These are phyloP conservation scores for Pan paniscus DNA, from an alignment of 2,113 vertebrate species.

Conservation along the genomic window DNA sequence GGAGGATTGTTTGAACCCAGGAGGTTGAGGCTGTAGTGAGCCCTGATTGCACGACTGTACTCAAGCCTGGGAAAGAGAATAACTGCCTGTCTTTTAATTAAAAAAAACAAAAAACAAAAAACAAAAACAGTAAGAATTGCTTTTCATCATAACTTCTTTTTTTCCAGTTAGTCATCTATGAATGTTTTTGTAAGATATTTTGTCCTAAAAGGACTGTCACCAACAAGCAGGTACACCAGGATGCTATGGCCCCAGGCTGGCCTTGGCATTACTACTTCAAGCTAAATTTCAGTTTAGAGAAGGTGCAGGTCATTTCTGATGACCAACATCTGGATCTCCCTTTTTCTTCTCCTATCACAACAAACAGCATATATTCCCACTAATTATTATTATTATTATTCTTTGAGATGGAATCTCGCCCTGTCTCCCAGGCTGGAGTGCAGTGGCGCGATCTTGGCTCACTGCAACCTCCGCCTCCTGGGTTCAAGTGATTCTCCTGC, in stretches of 20 bases:
- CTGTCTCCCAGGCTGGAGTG: too few relatives aligned
- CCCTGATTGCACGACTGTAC: too few relatives aligned
- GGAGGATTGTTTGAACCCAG: too few relatives aligned
- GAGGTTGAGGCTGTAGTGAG: too few relatives aligned
- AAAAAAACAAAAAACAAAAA: background rate
- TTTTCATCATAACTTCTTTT: background rate
- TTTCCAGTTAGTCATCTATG: background rate
- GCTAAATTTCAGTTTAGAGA: background rate
- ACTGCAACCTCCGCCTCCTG: too few relatives aligned
- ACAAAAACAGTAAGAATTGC: background rate
- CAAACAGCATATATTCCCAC: background rate
- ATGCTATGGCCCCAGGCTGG: accelerated
- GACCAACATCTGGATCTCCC: background rate
- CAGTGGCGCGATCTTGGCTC: too few relatives aligned
- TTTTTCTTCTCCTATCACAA: background rate
- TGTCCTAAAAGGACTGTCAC: background rate
- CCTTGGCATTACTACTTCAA: background rate
- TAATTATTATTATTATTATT: background rate
- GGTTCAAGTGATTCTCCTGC: too few relatives aligned
- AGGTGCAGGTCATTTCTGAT: background rate
- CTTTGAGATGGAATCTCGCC: too few relatives aligned
- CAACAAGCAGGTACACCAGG: background rate
- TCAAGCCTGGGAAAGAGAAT: too few relatives aligned
- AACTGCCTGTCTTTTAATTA: background rate
- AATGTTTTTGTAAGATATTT: background rate